phyloP scores from a whole-genome alignment of 2,888 invertebrate genomes.

The Lasioglossum calceatum region DNA sequence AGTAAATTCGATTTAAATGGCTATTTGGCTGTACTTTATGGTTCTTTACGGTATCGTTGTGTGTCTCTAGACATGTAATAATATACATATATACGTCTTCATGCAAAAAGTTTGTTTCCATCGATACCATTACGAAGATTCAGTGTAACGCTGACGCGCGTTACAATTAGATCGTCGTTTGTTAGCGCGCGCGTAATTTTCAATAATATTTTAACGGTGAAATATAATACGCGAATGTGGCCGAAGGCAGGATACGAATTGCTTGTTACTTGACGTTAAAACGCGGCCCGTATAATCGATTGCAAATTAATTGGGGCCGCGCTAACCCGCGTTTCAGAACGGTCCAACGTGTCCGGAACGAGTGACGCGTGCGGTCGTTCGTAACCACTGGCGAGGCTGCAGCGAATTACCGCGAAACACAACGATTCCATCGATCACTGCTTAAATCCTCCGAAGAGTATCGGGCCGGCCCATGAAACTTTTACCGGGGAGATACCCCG shows the following conservation, averaged over 20 bases:
- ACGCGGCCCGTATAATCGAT: slow-evolving; percentile 71
- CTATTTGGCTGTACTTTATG: neutral
- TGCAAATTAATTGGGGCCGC: slow-evolving; percentile 71
- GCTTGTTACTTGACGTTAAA: slow-evolving; percentile 66
- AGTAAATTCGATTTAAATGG: neutral
- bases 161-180: neutral
- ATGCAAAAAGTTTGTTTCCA: neutral
- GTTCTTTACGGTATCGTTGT: too few relatives aligned
- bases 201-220: slow-evolving; percentile 48
- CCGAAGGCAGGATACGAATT: slow-evolving; percentile 44
- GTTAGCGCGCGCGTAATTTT: neutral
- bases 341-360: slow-evolving; percentile 59
- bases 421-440: slow-evolving; percentile 65
- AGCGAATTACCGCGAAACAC: slow-evolving; percentile 58
- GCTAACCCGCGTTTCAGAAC: slow-evolving; percentile 58
- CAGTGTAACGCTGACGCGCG: neutral
- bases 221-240: slow-evolving; percentile 37
- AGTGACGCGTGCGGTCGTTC: slow-evolving; percentile 69
- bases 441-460: slow-evolving; percentile 57
- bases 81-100: too few relatives aligned
- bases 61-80: too few relatives aligned
- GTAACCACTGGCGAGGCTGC: slow-evolving; percentile 61
- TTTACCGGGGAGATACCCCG: slow-evolving; percentile 7
- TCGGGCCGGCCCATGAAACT: slow-evolving; percentile 38
- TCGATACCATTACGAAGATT: neutral